Evolutionary conservation across 1,140 invertebrate genomes (phyloP).

Genomic region (Caenorhabditis brenneri): DNA sequence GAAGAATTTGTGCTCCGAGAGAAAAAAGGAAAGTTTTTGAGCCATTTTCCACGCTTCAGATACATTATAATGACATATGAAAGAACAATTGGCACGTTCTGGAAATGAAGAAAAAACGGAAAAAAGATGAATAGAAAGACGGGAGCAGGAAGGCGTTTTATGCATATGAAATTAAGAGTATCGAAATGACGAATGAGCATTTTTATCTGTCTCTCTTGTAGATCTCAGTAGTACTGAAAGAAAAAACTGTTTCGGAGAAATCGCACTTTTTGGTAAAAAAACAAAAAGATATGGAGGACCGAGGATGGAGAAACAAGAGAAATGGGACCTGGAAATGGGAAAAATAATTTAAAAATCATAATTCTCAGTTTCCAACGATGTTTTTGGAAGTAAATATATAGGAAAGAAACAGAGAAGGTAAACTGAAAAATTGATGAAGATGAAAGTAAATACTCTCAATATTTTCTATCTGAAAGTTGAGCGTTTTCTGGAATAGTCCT

Average conservation of each 20-base stretch:
- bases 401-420: no score
- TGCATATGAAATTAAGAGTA: background rate
- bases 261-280: background rate
- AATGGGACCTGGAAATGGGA: no score
- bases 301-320: background rate
- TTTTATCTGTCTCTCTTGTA: no score
- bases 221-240: background rate
- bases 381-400: no score
- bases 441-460: no score
- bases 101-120: background rate
- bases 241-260: background rate
- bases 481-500: no score
- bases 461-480: no score
- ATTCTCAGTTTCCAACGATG: background rate
- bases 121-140: background rate
- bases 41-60: background rate
- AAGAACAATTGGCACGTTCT: slow-evolving; percentile 27
- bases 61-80: slow-evolving; percentile 20
- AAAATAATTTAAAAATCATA: background rate
- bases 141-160: background rate
- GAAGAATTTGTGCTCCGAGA: background rate
- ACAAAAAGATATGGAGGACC: background rate
- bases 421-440: no score
- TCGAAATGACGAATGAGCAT: slow-evolving; percentile 22
- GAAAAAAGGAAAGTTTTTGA: background rate